Evolutionary conservation across 2,888 invertebrate species (phyloP), one percentile per base, ranked within the genome.

Genomic region (Bellardia pandia): DNA sequence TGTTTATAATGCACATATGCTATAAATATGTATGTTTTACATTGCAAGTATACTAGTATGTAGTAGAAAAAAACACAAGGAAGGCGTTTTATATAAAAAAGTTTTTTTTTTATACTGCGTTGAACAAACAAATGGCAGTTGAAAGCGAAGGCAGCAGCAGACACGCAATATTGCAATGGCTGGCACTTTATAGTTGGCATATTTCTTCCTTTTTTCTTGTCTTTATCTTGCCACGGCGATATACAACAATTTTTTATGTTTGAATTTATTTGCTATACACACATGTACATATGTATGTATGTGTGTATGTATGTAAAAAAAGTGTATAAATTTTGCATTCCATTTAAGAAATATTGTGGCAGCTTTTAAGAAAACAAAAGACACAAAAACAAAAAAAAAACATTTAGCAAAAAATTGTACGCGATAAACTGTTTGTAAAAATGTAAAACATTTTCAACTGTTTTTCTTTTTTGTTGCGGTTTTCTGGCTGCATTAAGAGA

Each of bases 61-160:
- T 9, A 60, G 4, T n/a, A 51, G 37, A 30, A 76, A 81, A 81
- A 40, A 85, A 62, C 81, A 69, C 51, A 78, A 69, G 78, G 74
- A 82, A 87, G 87, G 87, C 87, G 87, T 87, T 87, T 78, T 45
- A 42, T 42, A 75, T 75, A 75, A 56, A 71, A 56, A 77, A 42
- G 7, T 37, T 40, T 58, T 82, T 14, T 53, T 58, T 74, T 81
- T 64, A 68, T 68, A 68, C 74, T 87, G 87, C 87, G 85, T 82
- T 87, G 58, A 87, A 64, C 78, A 87, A 87, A 87, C 81, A 87
- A 87, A 87, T 85, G 87, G 85, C 81, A 78, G 87, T 78, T 84
- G 80, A 51, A 74, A 79, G 68, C 84, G 53, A 77, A 48, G 60
- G 56, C 62, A 66, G 62, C 62, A 78, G 85, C 85, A 86, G 79